A percentile compares a stretch with the other conserved stretches of the same genome.
These are phyloP conservation scores for Ptilodon capucinus DNA, from an alignment of 2,888 invertebrate species.

Conservation along the genomic window DNA sequence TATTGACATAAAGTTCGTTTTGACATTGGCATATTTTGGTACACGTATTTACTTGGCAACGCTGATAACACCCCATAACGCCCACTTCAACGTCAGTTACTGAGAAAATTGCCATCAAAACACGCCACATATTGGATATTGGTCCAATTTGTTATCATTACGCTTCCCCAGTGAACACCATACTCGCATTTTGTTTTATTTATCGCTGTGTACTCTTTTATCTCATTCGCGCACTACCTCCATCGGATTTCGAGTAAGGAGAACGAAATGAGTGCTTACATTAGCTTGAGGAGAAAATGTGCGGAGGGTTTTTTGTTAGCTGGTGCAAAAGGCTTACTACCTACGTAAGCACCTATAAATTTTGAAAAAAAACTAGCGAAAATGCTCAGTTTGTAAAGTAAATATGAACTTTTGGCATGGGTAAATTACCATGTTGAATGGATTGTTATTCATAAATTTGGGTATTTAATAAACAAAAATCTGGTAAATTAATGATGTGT, in stretches of 20 bases:
- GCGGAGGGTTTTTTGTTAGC: conserved; percentile 10
- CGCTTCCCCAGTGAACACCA: conserved; percentile 45
- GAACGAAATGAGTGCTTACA: conserved; percentile 33
- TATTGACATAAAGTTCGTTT: too few species aligned
- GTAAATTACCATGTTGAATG: too few species aligned
- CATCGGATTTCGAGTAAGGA: conserved; percentile 38
- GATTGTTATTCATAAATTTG: too few species aligned
- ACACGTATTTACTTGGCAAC: neutral
- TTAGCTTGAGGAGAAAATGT: conserved; percentile 28
- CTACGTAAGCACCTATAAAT: too few species aligned
- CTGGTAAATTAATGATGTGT: too few species aligned
- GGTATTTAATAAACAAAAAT: too few species aligned
- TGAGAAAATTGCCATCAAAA: conserved; percentile 56
- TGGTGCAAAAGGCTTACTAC: conserved; percentile 26
- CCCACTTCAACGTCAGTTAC: conserved; percentile 1
- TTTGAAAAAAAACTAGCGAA: too few species aligned
- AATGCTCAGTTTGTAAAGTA: too few species aligned
- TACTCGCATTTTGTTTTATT: conserved; percentile 34
- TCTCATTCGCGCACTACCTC: conserved; percentile 28
- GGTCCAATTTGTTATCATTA: conserved; percentile 64
- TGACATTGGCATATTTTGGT: neutral
- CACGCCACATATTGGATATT: conserved; percentile 62
- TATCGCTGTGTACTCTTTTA: conserved; percentile 39
- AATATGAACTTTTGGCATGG: too few species aligned
- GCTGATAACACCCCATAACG: conserved; percentile 19